phyloP scores from a whole-genome alignment of 2,888 invertebrate genomes.

The Clitarchus hookeri region DNA sequence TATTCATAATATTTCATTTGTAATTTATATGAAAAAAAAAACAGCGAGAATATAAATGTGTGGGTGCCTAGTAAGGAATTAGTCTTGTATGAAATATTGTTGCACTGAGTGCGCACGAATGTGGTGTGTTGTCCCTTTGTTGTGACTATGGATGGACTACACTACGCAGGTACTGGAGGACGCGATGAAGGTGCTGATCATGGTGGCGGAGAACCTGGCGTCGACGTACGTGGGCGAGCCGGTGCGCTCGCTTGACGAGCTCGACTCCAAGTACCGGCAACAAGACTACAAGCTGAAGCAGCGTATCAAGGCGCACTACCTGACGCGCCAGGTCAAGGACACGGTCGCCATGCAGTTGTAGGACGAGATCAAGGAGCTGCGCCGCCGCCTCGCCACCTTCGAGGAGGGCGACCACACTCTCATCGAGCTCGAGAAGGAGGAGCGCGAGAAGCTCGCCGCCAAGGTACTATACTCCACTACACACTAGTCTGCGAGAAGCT shows the following conservation, averaged over 20 bases:
- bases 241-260: not conserved
- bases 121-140: not conserved
- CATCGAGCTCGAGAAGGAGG: not conserved
- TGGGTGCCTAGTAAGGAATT: no score
- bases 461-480: no score
- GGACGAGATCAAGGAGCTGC: not conserved
- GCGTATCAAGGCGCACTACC: not conserved
- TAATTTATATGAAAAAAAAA: no score
- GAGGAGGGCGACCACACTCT: not conserved
- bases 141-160: no score
- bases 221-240: not conserved
- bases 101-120: not conserved
- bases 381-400: no score
- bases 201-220: not conserved
- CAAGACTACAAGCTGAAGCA: not conserved
- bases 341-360: not conserved
- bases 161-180: not conserved
- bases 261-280: not conserved
- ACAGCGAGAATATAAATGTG: no score
- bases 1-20: no score
- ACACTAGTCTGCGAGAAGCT: no score
- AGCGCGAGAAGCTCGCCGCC: no score
- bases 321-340: constrained; percentile 11
- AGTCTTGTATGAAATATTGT: no score
- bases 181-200: not conserved